Percentiles rank a stretch among this genome's conserved stretches.
Evolutionary conservation across 2,113 vertebrate genomes (phyloP).

Genomic region (Phycodurus eques): DNA sequence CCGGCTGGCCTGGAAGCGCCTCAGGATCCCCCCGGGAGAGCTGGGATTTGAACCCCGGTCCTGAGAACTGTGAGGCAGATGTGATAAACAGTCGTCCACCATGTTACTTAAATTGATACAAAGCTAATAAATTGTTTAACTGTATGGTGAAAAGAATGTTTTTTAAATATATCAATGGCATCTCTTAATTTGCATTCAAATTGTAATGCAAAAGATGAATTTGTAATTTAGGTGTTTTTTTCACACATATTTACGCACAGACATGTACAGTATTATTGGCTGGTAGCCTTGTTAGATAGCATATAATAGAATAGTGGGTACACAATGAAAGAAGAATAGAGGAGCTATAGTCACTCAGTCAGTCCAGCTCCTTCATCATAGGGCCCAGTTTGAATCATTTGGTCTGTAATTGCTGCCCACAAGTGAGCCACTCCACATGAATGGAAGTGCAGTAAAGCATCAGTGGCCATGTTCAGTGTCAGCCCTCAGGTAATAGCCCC

Average conservation of each 20-base stretch:
- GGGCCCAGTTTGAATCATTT: slow-evolving; percentile 73
- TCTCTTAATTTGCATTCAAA: not conserved
- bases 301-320: slow-evolving; percentile 18
- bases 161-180: not conserved
- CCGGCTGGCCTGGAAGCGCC: no score
- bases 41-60: no score
- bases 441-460: slow-evolving; percentile 73
- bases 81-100: no score
- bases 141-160: not conserved
- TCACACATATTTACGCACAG: not conserved
- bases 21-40: no score
- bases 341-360: slow-evolving; percentile 48
- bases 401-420: slow-evolving; percentile 74
- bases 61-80: no score
- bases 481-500: slow-evolving; percentile 71
- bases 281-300: slow-evolving; percentile 29
- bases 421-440: slow-evolving; percentile 80
- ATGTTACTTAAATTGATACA: not conserved
- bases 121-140: not conserved
- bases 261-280: not conserved
- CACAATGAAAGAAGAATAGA: slow-evolving; percentile 41
- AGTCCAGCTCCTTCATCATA: slow-evolving; percentile 62
- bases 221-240: not conserved
- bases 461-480: slow-evolving; percentile 67
- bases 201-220: not conserved